Conservation (phyloP, 2,888 invertebrate genomes). For the Hanleya hanleyi region DNA sequence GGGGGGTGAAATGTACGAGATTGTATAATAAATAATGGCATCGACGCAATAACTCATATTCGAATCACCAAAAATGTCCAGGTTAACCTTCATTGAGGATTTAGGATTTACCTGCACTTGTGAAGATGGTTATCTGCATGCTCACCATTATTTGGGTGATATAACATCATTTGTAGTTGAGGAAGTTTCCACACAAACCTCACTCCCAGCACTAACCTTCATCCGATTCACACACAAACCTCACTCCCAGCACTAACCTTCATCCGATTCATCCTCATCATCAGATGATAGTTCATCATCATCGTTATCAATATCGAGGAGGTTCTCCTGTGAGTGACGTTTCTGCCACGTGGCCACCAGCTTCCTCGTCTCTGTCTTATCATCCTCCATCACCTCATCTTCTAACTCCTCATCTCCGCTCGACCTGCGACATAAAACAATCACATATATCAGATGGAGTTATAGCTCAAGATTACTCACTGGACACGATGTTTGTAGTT, state of each 20-base stretch:
- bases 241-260: too few relatives aligned
- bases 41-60: too few relatives aligned
- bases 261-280: conserved; percentile 41
- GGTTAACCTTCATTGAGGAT: too few relatives aligned
- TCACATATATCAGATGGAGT: too few relatives aligned
- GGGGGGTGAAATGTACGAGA: too few relatives aligned
- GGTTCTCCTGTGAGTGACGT: conserved; percentile 43
- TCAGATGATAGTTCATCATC: conserved; percentile 63
- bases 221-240: background rate
- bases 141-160: too few relatives aligned
- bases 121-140: too few relatives aligned
- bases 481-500: too few relatives aligned
- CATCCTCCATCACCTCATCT: conserved; percentile 46
- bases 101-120: too few relatives aligned
- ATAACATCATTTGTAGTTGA: background rate
- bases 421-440: conserved; percentile 36
- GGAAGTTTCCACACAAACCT: background rate
- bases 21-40: too few relatives aligned
- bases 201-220: conserved; percentile 21
- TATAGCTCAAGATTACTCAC: too few relatives aligned
- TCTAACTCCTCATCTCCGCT: conserved; percentile 49
- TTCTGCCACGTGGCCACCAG: conserved; percentile 45
- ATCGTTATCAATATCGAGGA: conserved; percentile 29
- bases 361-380: conserved; percentile 32
- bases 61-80: too few relatives aligned